phyloP scores from a whole-genome alignment of 1,140 invertebrate species.

The Magallana angulata region DNA sequence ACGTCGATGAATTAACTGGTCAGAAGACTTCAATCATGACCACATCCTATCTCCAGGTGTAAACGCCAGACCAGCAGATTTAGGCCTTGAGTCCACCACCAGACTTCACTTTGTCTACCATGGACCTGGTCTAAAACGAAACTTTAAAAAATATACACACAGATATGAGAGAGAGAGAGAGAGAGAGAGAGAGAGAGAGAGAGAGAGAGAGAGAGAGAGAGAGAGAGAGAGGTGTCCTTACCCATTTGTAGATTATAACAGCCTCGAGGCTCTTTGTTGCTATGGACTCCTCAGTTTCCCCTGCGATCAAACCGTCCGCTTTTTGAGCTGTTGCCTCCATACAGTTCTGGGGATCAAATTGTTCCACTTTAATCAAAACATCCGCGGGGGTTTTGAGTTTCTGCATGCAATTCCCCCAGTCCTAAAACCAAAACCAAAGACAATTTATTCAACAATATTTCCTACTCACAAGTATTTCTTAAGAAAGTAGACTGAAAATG shows the following conservation, averaged over 20 bases:
- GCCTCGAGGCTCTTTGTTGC: not conserved
- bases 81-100: not conserved
- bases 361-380: not conserved
- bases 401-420: not conserved
- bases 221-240: not conserved
- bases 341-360: slow-evolving; percentile 3
- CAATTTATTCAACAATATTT: too few relatives aligned
- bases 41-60: too few relatives aligned
- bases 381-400: not conserved
- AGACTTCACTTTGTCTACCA: not conserved
- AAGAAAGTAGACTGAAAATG: too few relatives aligned
- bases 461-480: too few relatives aligned
- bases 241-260: slow-evolving; percentile 25
- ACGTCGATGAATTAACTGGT: too few relatives aligned
- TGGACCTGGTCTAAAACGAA: not conserved
- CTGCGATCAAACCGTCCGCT: not conserved
- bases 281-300: not conserved
- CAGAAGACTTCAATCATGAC: too few relatives aligned
- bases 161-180: too few relatives aligned
- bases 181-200: too few relatives aligned
- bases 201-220: too few relatives aligned
- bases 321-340: not conserved
- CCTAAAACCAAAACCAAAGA: not conserved
- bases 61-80: too few relatives aligned
- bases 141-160: too few relatives aligned